Base-by-base conservation (phyloP, 1,140 invertebrate species). In the Phymastichus coffea region DNA sequence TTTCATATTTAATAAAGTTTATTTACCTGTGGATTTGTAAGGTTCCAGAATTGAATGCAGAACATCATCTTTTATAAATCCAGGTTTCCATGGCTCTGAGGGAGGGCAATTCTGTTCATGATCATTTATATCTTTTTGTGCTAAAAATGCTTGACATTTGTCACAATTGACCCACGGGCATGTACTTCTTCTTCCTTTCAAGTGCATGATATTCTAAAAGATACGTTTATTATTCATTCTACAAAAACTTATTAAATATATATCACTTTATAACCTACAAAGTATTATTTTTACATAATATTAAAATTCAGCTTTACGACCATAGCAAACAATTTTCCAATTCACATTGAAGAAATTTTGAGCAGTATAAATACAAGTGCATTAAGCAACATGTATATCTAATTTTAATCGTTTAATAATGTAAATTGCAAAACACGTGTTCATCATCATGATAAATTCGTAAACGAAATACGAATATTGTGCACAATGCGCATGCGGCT, bases 31-130 rank as follows among this genome's bases (percentile, higher is more conserved):
- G 41, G 77, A 63, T 33, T 68, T 68, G 41, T 80, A 79, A 15
- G 70, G 46, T 60, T 83, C 80, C 30, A 82, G 6, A 10, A 38
- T 68, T 15, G 78, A 74, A 65, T 79, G 71, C 9, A 85, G 69
- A 53, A 70, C 60, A 25, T 67, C 57, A 28, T 79, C 61, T 41
- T 59, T 46, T 37, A 85, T 75, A 61, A 79, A 84, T 61, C 72
- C 72, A 62, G 82, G 73, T 14, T 51, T 57, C 70, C 76, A 77
- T 8, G 70, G 63, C 43, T 70, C 54, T n/a, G 68, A 56, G 25
- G 76, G 75, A 40, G 81, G 81, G 69, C 84, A 86, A 56, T 76
- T 67, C 15, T 28, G 15, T 41, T 63, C 56, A 35, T 81, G 80
- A 23, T 59, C 8, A 9, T 56, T 25, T 44, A 61, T 6, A 57